Evolutionary conservation across 1,140 invertebrate species (phyloP).

Genomic region (Lerema accius): DNA sequence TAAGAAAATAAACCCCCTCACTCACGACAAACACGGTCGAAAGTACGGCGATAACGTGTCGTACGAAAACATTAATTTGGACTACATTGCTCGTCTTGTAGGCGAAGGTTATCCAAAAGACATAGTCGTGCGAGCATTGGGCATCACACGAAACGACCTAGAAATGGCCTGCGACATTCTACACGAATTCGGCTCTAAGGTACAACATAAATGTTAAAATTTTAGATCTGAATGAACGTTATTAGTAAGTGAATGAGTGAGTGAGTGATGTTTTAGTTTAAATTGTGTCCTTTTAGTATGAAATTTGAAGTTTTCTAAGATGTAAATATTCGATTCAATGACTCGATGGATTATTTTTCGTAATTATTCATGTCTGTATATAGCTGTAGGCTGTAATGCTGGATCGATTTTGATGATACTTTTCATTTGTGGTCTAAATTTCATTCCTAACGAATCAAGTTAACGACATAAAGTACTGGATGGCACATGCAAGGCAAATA

Average conservation of each 20-base stretch:
- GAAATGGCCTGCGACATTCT: constrained; percentile 98
- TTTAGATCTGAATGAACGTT: constrained; percentile 35
- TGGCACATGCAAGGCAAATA: too few species aligned
- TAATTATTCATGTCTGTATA: too few species aligned
- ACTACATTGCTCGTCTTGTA: constrained; percentile 93
- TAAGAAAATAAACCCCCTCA: constrained; percentile 78
- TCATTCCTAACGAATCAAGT: too few species aligned
- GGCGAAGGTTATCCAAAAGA: constrained; percentile 95
- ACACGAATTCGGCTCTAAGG: constrained; percentile 90
- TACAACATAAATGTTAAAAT: constrained; percentile 61
- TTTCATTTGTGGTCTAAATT: too few species aligned
- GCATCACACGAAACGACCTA: constrained; percentile 95
- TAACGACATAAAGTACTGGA: too few species aligned
- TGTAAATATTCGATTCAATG: too few species aligned
- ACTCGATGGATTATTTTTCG: too few species aligned
- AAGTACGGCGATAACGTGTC: constrained; percentile 76
- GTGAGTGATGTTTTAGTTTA: constrained; percentile 19
- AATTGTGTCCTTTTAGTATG: constrained; percentile 30
- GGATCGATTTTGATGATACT: too few species aligned
- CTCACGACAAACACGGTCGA: constrained; percentile 78
- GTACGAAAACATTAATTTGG: constrained; percentile 96
- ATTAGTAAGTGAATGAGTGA: background rate
- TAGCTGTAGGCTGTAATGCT: too few species aligned
- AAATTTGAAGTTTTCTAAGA: too few species aligned
- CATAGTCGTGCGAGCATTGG: constrained; percentile 93